Percentiles rank a stretch among this genome's conserved stretches.
Conservation (phyloP, 2,888 invertebrate species). For the Cactoblastis cactorum region DNA sequence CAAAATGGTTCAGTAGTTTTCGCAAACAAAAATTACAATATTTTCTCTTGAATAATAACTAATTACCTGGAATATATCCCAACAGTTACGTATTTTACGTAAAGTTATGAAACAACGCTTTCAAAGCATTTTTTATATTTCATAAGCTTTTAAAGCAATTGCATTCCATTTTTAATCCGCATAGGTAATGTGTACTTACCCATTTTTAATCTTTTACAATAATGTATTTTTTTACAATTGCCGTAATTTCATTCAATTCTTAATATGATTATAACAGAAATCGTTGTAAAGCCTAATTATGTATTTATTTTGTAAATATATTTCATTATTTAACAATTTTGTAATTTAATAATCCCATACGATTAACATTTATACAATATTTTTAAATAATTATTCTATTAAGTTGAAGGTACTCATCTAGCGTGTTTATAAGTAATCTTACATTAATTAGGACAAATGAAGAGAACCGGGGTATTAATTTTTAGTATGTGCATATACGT, state of each 20-base stretch:
- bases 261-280: constrained; percentile 8
- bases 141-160: constrained; percentile 11
- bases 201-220: neutral
- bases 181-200: neutral
- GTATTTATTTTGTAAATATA: constrained; percentile 28
- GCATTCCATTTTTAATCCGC: constrained; percentile 19
- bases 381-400: no score
- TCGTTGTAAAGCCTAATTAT: constrained; percentile 19
- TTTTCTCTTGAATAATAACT: no score
- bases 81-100: no score
- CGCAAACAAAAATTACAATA: no score
- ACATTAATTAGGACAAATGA: no score
- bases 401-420: no score
- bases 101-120: neutral
- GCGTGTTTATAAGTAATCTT: no score
- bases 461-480: no score
- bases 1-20: no score
- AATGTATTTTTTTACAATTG: constrained; percentile 7
- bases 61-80: no score
- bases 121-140: constrained; percentile 1
- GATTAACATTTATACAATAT: no score
- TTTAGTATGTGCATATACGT: no score
- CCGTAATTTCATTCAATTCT: neutral
- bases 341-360: constrained; percentile 14
- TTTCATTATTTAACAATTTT: constrained; percentile 7